These are phyloP conservation scores for Valencia hispanica DNA, from an alignment of 2,797 vertebrate genomes.

Conservation along the genomic window DNA sequence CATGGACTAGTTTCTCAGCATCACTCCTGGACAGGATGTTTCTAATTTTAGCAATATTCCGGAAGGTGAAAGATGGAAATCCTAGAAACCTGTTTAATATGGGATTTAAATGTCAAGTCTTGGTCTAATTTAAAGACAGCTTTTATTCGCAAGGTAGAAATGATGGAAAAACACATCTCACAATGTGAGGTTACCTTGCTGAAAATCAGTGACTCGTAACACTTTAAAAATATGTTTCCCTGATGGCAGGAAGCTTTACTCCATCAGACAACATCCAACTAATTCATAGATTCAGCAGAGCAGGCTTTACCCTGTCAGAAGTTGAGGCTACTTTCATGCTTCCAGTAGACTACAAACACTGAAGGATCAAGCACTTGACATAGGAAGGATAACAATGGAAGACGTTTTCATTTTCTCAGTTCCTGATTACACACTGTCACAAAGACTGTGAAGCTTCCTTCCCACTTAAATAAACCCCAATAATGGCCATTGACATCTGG, in stretches of 20 bases:
- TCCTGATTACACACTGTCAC: not conserved
- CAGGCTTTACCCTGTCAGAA: conserved; percentile 1
- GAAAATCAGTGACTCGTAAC: conserved; percentile 5
- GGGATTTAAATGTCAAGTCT: too few species aligned
- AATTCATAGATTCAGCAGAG: conserved; percentile 12
- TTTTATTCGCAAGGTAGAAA: not conserved
- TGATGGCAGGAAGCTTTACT: not conserved
- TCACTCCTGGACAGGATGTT: too few species aligned
- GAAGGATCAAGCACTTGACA: conserved; percentile 4
- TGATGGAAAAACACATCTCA: not conserved
- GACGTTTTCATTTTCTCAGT: not conserved
- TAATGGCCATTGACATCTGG: not conserved
- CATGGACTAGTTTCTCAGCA: too few species aligned
- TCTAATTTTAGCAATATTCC: too few species aligned
- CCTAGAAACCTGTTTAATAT: too few species aligned
- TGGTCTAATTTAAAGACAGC: not conserved
- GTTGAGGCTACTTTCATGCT: not conserved
- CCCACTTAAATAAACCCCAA: not conserved
- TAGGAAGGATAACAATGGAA: not conserved
- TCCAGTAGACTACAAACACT: not conserved
- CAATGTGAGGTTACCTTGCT: not conserved
- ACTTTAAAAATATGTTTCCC: conserved; percentile 3
- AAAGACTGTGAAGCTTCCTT: not conserved
- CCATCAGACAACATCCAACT: conserved; percentile 3
- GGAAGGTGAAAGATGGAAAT: too few species aligned